Conservation (phyloP, 2,888 invertebrate genomes). For the Mycalesis mineus region DNA sequence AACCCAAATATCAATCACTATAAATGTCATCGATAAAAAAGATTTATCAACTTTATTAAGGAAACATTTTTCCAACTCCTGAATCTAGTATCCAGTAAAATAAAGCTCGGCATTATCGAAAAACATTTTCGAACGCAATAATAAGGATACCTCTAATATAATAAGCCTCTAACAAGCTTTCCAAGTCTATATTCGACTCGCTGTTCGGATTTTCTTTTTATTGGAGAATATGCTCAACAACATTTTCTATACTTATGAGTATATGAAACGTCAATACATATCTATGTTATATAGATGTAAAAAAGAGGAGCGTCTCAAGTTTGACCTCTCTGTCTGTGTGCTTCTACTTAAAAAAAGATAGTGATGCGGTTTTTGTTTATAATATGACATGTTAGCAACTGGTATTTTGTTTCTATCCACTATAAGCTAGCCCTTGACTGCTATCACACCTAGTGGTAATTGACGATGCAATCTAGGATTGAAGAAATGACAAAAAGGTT, state of each 20-base stretch:
- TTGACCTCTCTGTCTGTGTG: no score
- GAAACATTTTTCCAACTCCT: not conserved
- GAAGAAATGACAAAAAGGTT: no score
- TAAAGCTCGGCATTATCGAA: conserved; percentile 2
- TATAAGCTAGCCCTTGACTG: no score
- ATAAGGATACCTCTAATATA: conserved; percentile 10
- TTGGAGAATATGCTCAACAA: not conserved
- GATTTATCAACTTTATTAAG: not conserved
- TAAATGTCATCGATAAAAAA: not conserved
- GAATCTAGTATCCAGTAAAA: not conserved
- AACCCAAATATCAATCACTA: not conserved
- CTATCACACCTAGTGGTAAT: no score
- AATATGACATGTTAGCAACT: no score
- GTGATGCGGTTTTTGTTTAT: no score
- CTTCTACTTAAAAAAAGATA: no score
- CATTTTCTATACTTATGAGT: not conserved
- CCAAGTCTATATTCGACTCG: not conserved
- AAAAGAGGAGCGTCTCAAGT: no score
- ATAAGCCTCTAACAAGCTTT: conserved; percentile 2
- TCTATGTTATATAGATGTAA: no score
- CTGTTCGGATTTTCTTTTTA: not conserved
- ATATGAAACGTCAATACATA: no score
- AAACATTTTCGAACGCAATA: not conserved
- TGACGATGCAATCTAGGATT: no score
- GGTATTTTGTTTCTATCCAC: no score